Percentiles rank a stretch among this genome's conserved stretches.
Evolutionary conservation across 1,140 invertebrate species (phyloP).

Genomic region (Zaprionus kolodkinae): DNA sequence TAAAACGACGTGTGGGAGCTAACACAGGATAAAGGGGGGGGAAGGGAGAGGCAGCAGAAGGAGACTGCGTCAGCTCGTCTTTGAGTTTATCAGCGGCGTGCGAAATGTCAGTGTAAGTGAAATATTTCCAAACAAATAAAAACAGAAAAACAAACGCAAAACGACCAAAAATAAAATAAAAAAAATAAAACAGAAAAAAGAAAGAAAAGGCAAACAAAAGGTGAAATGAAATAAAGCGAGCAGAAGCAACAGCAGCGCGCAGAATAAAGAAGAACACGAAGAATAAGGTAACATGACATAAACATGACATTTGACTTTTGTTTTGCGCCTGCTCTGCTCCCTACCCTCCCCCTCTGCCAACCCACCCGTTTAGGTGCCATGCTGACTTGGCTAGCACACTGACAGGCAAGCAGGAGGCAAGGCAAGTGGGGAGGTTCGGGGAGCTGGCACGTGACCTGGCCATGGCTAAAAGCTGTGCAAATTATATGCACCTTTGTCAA

Average conservation of each 20-base stretch:
- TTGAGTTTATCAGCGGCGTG: slow-evolving; percentile 61
- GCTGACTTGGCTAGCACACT: slow-evolving; percentile 42
- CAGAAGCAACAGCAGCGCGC: slow-evolving; percentile 26
- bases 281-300: slow-evolving; percentile 78
- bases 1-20: slow-evolving; percentile 64
- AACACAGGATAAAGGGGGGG: slow-evolving; percentile 4
- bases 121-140: slow-evolving; percentile 81
- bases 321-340: slow-evolving; percentile 41
- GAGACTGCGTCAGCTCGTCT: slow-evolving; percentile 24
- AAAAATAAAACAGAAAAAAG: not conserved
- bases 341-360: not conserved
- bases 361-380: not conserved
- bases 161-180: slow-evolving; percentile 44
- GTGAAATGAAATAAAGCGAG: slow-evolving; percentile 64
- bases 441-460: slow-evolving; percentile 67
- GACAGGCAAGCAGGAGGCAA: not conserved
- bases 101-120: slow-evolving; percentile 77
- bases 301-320: slow-evolving; percentile 82
- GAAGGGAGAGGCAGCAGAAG: not conserved
- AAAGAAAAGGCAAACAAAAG: slow-evolving; percentile 46
- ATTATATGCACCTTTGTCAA: slow-evolving; percentile 82
- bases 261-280: slow-evolving; percentile 23
- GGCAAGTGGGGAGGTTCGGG: not conserved
- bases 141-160: slow-evolving; percentile 54
- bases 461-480: slow-evolving; percentile 55